phyloP scores from a whole-genome alignment of 92 coral and sea anemone genomes.

The Bergia sp. region DNA sequence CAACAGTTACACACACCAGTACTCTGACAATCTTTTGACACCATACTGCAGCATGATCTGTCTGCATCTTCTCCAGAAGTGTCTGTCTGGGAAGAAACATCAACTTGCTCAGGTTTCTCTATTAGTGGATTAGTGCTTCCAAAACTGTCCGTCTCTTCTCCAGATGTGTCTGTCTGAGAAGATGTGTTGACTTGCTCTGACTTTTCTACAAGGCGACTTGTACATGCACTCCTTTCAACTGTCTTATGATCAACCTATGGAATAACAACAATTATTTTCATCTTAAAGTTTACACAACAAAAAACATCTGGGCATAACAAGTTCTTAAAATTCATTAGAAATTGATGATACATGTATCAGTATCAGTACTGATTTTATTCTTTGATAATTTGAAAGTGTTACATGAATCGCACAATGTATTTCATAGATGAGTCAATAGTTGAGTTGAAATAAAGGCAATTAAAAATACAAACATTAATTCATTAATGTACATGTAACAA shows the following conservation, averaged over 20 bases:
- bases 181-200: neutral
- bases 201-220: neutral
- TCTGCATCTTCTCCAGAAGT: neutral
- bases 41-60: neutral
- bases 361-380: too few relatives aligned
- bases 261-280: neutral
- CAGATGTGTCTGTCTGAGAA: slow-evolving; percentile 14
- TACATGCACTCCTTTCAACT: neutral
- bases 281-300: too few relatives aligned
- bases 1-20: neutral
- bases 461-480: too few relatives aligned
- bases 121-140: neutral
- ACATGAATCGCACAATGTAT: too few relatives aligned
- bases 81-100: slow-evolving; percentile 19
- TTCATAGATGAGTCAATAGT: too few relatives aligned
- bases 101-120: neutral
- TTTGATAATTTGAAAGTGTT: too few relatives aligned
- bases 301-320: neutral
- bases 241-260: neutral
- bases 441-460: too few relatives aligned
- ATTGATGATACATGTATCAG: neutral
- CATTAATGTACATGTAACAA: too few relatives aligned
- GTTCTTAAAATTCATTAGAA: neutral
- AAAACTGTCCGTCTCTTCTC: slow-evolving; percentile 13
- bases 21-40: neutral